Percentiles rank a stretch among this genome's conserved stretches.
Evolutionary conservation across 2,888 invertebrate species (phyloP).

Genomic region (Drosophila fulvimacula): DNA sequence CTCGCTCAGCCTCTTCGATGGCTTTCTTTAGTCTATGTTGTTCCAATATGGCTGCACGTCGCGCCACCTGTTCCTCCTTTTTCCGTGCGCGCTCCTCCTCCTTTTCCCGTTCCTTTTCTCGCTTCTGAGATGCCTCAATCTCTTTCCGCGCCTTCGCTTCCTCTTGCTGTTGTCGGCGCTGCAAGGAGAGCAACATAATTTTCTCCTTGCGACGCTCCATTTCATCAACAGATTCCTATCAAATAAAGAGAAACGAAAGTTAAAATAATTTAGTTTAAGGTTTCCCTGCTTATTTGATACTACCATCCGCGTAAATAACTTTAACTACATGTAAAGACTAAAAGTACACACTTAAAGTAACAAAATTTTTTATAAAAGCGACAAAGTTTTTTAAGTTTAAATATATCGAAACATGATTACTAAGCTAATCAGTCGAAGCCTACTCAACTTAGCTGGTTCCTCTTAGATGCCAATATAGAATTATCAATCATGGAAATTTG

Average conservation of each 20-base stretch:
- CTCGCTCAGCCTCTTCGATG: slow-evolving; percentile 95
- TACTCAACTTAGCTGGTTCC: neutral
- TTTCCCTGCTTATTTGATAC: no score
- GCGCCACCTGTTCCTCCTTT: slow-evolving; percentile 93
- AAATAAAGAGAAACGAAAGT: slow-evolving; percentile 14
- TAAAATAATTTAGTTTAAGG: neutral
- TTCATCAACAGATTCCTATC: slow-evolving; percentile 93
- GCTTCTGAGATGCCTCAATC: slow-evolving; percentile 90
- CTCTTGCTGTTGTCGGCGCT: slow-evolving; percentile 95
- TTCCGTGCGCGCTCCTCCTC: slow-evolving; percentile 91
- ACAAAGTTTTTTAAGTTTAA: slow-evolving; percentile 1
- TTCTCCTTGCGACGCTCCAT: slow-evolving; percentile 97
- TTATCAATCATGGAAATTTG: neutral
- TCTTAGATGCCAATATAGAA: neutral
- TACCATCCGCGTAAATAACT: neutral
- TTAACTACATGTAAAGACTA: slow-evolving; percentile 3
- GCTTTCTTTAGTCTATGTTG: slow-evolving; percentile 97
- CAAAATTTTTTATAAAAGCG: slow-evolving; percentile 1
- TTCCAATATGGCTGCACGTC: slow-evolving; percentile 94
- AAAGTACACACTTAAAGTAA: neutral
- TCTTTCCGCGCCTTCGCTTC: slow-evolving; percentile 94
- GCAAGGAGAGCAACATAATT: slow-evolving; percentile 94
- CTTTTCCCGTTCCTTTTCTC: slow-evolving; percentile 91
- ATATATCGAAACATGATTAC: slow-evolving; percentile 1
- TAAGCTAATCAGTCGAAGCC: neutral